Conservation (phyloP, 2,797 vertebrate genomes). For the Trachops cirrhosus region DNA sequence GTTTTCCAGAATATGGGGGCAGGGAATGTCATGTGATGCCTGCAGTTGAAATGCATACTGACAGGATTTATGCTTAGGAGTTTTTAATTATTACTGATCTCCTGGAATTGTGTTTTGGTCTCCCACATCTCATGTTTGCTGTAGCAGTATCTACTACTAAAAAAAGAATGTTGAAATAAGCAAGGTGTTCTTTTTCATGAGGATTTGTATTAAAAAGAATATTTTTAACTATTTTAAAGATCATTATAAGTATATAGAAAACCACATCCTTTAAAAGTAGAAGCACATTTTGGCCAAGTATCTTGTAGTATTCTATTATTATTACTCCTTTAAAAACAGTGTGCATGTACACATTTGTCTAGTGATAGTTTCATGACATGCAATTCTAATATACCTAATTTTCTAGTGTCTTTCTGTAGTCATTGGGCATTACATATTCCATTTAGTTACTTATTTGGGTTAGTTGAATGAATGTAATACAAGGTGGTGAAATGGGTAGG, state of each 20-base stretch:
- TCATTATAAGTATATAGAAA: slow-evolving; percentile 62
- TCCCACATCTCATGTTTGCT: slow-evolving; percentile 76
- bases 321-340: slow-evolving; percentile 48
- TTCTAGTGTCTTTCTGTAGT: slow-evolving; percentile 39
- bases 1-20: slow-evolving; percentile 55
- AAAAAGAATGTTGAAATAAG: slow-evolving; percentile 73
- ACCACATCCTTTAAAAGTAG: slow-evolving; percentile 71
- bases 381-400: slow-evolving; percentile 26
- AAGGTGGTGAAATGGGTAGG: not conserved
- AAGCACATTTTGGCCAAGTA: slow-evolving; percentile 59
- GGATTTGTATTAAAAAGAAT: slow-evolving; percentile 75
- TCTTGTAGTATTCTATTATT: slow-evolving; percentile 60
- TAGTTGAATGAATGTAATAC: not conserved
- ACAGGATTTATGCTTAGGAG: slow-evolving; percentile 77
- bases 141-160: slow-evolving; percentile 73
- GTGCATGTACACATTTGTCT: slow-evolving; percentile 41
- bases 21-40: slow-evolving; percentile 68
- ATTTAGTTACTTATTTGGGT: not conserved
- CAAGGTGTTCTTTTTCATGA: slow-evolving; percentile 73
- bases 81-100: slow-evolving; percentile 81
- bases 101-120: slow-evolving; percentile 77
- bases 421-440: not conserved
- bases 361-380: slow-evolving; percentile 41
- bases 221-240: slow-evolving; percentile 73
- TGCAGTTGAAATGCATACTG: slow-evolving; percentile 71